phyloP scores from a whole-genome alignment of 2,888 invertebrate genomes.

The Byasa hedistus region DNA sequence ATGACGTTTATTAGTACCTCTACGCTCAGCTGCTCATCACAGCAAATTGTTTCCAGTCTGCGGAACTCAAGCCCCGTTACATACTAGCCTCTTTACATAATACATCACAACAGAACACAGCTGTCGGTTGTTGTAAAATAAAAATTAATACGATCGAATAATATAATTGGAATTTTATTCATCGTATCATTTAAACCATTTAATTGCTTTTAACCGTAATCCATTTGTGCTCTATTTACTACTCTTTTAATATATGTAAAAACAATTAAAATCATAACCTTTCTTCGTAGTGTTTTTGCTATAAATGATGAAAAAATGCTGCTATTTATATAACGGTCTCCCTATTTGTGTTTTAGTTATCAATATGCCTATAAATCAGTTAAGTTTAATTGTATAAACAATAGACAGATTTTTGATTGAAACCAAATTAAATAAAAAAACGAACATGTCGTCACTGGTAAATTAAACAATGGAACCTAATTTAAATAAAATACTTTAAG shows the following conservation, averaged over 20 bases:
- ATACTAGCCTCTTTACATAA: neutral
- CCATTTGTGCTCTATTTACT: too few relatives aligned
- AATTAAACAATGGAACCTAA: neutral
- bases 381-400: too few relatives aligned
- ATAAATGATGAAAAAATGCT: too few relatives aligned
- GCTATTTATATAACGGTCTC: too few relatives aligned
- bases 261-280: too few relatives aligned
- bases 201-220: neutral
- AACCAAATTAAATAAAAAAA: neutral
- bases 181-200: neutral
- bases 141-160: neutral
- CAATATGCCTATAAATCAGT: too few relatives aligned
- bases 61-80: constrained; percentile 4
- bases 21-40: constrained; percentile 42
- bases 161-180: neutral
- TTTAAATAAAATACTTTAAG: constrained; percentile 13
- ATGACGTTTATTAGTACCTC: constrained; percentile 20
- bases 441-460: neutral
- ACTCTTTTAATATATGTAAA: too few relatives aligned
- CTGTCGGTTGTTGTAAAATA: neutral
- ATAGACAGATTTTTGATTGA: too few relatives aligned
- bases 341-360: too few relatives aligned
- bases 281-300: too few relatives aligned
- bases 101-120: neutral
- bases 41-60: constrained; percentile 48